Evolutionary conservation across 2,888 invertebrate species (phyloP).

Genomic region (Eugnorisma glareosa): DNA sequence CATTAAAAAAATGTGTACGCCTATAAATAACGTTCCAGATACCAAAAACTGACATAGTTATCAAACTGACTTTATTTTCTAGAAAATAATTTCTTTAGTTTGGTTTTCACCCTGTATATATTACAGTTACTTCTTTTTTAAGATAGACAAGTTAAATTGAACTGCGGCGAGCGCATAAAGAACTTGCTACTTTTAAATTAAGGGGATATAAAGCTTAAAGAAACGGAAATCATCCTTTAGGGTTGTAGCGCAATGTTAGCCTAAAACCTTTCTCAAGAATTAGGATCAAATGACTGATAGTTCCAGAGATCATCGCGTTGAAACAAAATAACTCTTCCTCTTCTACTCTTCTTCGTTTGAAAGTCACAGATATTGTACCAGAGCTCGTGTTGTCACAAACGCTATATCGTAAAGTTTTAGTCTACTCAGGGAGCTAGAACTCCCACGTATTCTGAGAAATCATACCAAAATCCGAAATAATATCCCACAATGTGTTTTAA

Average conservation of each 20-base stretch:
- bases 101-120: background rate
- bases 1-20: background rate
- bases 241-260: too few relatives aligned
- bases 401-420: background rate
- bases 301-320: background rate
- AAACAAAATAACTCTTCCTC: too few relatives aligned
- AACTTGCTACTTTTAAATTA: conserved; percentile 8
- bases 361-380: background rate
- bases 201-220: conserved; percentile 1
- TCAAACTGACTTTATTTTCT: background rate
- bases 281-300: background rate
- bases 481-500: background rate
- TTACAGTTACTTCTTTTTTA: too few relatives aligned
- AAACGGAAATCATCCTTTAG: background rate
- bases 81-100: background rate
- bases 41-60: background rate
- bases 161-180: background rate
- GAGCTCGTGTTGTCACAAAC: background rate
- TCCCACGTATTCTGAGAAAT: background rate
- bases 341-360: too few relatives aligned
- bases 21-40: background rate
- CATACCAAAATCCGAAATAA: background rate
- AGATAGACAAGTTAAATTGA: conserved; percentile 26
- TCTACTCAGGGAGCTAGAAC: background rate
- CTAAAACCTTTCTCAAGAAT: too few relatives aligned